Evolutionary conservation across 2,797 vertebrate species (phyloP).

Genomic region (Neopelma chrysocephalum): DNA sequence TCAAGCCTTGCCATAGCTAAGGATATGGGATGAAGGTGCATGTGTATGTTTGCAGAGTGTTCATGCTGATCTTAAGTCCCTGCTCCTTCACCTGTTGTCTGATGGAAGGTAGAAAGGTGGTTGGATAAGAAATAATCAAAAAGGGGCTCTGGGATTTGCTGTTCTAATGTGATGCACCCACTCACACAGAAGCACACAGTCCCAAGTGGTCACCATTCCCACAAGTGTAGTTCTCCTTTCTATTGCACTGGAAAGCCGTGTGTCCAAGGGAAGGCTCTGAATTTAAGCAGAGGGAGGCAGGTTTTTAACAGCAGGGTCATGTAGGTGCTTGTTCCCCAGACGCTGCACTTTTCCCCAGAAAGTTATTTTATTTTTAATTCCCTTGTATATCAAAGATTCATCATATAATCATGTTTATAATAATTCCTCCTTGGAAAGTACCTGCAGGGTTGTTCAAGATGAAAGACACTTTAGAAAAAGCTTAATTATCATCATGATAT

Average conservation of each 20-base stretch:
- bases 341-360: neutral
- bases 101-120: neutral
- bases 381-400: neutral
- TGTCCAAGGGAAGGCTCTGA: neutral
- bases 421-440: neutral
- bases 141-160: neutral
- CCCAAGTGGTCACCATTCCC: neutral
- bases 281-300: neutral
- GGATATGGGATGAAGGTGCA: neutral
- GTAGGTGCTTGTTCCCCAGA: neutral
- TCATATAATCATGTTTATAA: neutral
- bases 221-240: neutral
- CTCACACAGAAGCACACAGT: neutral
- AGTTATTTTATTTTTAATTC: neutral
- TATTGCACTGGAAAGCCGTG: accelerated
- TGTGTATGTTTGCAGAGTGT: neutral
- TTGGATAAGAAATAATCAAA: neutral
- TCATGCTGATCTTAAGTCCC: neutral
- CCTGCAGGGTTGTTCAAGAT: neutral
- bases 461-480: neutral
- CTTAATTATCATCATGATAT: neutral
- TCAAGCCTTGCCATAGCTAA: neutral
- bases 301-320: neutral
- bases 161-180: accelerated
- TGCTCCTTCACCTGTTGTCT: neutral